A percentile compares a stretch with the other conserved stretches of the same genome.
Conservation (phyloP, 1,140 invertebrate species). For the Caenorhabditis inopinata region DNA sequence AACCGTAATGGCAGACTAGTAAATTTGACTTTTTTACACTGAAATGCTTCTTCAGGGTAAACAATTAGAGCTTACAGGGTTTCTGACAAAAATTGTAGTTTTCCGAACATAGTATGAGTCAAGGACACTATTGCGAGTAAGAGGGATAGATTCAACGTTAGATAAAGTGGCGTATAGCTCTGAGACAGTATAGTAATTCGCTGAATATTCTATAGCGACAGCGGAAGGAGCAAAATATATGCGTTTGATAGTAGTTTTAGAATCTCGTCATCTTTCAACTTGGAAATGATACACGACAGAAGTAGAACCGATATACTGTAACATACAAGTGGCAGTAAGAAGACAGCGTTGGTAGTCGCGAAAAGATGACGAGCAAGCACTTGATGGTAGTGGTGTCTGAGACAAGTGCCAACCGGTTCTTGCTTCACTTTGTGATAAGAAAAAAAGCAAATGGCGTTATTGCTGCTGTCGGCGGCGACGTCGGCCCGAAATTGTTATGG, state of each 20-base stretch:
- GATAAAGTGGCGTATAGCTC: neutral
- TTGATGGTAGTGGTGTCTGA: constrained; percentile 27
- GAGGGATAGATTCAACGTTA: neutral
- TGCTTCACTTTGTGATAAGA: constrained; percentile 28
- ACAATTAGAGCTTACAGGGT: too few relatives aligned
- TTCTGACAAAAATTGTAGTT: neutral
- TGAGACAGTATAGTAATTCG: neutral
- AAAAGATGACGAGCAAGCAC: constrained; percentile 31
- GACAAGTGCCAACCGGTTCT: constrained; percentile 29
- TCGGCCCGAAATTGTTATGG: constrained; percentile 31
- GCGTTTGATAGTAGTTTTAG: too few relatives aligned
- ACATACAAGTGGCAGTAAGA: constrained; percentile 11
- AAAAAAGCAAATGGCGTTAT: constrained; percentile 28
- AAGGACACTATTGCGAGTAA: neutral
- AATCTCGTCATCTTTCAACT: too few relatives aligned
- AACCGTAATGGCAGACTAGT: too few relatives aligned
- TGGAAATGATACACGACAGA: too few relatives aligned
- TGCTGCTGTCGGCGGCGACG: neutral
- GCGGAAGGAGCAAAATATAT: too few relatives aligned
- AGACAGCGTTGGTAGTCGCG: neutral
- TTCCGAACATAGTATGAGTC: neutral
- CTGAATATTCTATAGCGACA: too few relatives aligned
- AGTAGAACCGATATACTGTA: constrained; percentile 23
- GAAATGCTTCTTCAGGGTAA: too few relatives aligned
- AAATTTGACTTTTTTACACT: too few relatives aligned